These are phyloP conservation scores for Perccottus glenii DNA, from an alignment of 2,113 vertebrate genomes.

Conservation along the genomic window DNA sequence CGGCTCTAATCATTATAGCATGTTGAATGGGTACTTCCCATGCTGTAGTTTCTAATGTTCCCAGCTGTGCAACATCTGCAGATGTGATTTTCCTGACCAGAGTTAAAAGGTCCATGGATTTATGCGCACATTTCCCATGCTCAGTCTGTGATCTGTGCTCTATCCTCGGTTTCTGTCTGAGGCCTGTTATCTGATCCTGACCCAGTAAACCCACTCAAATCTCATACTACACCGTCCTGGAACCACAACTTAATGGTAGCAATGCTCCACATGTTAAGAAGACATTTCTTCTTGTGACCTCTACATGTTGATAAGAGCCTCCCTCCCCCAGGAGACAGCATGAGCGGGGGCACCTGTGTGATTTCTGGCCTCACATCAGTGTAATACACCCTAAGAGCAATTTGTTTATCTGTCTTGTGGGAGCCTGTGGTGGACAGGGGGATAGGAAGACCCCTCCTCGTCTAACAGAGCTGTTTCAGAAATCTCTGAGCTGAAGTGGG, in stretches of 20 bases:
- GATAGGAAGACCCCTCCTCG: conserved; percentile 39
- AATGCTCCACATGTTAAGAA: conserved; percentile 72
- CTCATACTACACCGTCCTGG: conserved; percentile 43
- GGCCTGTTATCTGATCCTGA: conserved; percentile 65
- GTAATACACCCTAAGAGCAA: conserved; percentile 58
- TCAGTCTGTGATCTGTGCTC: conserved; percentile 41
- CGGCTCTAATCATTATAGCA: conserved; percentile 15
- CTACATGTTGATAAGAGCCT: conserved; percentile 76
- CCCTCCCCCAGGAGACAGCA: conserved; percentile 44
- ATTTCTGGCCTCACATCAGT: conserved; percentile 60
- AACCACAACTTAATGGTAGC: conserved; percentile 65
- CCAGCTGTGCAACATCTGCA: conserved; percentile 79
- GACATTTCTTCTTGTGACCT: conserved; percentile 82
- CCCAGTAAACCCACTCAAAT: conserved; percentile 25
- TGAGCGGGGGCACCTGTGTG: conserved; percentile 34
- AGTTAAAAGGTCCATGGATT: conserved; percentile 58
- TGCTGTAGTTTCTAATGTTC: conserved; percentile 60
- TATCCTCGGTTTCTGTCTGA: conserved; percentile 21
- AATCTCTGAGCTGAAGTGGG: conserved; percentile 66
- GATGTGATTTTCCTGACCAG: conserved; percentile 68
- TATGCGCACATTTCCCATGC: conserved; percentile 67
- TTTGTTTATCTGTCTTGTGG: conserved; percentile 73
- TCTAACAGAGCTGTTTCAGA: conserved; percentile 48
- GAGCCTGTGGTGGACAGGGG: conserved; percentile 26
- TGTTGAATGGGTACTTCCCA: conserved; percentile 63